Evolutionary conservation across 2,888 invertebrate genomes (phyloP).

Genomic region (Rhabditoides inermis): DNA sequence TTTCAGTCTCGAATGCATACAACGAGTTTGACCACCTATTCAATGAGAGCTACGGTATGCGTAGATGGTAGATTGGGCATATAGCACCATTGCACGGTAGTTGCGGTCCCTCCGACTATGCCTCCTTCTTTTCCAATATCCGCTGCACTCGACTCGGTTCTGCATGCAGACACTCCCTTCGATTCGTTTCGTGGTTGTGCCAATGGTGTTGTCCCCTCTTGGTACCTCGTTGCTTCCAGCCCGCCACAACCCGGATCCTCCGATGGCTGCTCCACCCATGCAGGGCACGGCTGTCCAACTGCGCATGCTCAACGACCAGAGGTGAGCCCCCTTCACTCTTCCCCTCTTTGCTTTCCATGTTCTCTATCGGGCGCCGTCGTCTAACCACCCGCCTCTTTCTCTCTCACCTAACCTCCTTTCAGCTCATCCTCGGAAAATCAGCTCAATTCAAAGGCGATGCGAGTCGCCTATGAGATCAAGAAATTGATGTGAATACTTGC

Average conservation of each 20-base stretch:
- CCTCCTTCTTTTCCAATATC: conserved; percentile 53
- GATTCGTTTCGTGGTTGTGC: too few species aligned
- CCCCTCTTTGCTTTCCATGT: too few species aligned
- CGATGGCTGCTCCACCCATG: conserved; percentile 10
- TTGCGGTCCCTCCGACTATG: not conserved
- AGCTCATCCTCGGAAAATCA: conserved; percentile 39
- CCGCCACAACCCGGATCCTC: conserved; percentile 14
- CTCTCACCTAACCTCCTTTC: conserved; percentile 11
- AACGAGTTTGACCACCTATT: conserved; percentile 29
- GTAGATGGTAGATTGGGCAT: not conserved
- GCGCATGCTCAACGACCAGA: conserved; percentile 32
- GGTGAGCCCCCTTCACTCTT: conserved; percentile 19
- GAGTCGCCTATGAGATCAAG: conserved; percentile 99
- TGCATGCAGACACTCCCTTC: too few species aligned
- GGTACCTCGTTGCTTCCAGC: too few species aligned
- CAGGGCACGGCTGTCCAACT: conserved; percentile 26
- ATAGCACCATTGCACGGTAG: not conserved
- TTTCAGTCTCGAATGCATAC: too few species aligned
- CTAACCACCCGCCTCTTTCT: not conserved
- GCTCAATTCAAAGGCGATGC: conserved; percentile 55
- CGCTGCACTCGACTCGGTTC: too few species aligned
- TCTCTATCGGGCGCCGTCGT: not conserved
- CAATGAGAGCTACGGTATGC: conserved; percentile 25
- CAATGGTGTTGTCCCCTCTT: too few species aligned
- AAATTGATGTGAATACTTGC: conserved; percentile 80